These are phyloP conservation scores for Dolomedes plantarius DNA, from an alignment of 2,888 invertebrate species.

Conservation along the genomic window DNA sequence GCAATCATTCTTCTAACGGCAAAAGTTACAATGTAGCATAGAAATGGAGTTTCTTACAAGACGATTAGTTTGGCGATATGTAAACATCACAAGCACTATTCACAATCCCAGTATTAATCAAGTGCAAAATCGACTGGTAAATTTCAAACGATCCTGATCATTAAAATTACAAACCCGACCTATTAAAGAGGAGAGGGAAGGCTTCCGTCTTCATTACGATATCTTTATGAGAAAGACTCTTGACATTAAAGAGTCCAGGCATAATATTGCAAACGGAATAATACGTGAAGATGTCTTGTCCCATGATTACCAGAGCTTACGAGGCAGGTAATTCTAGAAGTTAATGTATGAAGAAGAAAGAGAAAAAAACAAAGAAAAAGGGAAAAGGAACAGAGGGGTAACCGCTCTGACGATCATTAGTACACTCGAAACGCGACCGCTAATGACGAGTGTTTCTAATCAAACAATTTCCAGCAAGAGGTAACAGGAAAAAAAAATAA, in stretches of 20 bases:
- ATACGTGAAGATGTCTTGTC: neutral
- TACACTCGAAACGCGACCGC: neutral
- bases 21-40: too few relatives aligned
- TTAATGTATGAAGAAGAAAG: neutral
- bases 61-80: too few relatives aligned
- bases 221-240: too few relatives aligned
- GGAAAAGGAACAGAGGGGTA: neutral
- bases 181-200: too few relatives aligned
- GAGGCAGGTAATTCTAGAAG: neutral
- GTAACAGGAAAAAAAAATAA: neutral
- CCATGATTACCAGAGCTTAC: neutral
- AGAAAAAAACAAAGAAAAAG: neutral
- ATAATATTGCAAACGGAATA: neutral
- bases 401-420: neutral
- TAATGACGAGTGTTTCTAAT: constrained; percentile 12
- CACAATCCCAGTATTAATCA: too few relatives aligned
- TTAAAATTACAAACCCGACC: too few relatives aligned
- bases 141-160: too few relatives aligned
- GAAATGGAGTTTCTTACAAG: too few relatives aligned
- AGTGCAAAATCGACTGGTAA: too few relatives aligned
- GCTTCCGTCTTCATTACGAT: too few relatives aligned
- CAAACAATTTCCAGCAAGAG: neutral
- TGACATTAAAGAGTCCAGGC: neutral
- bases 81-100: too few relatives aligned
- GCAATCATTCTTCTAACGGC: too few relatives aligned